Base-by-base conservation (phyloP, 1,140 invertebrate species). In the Drosophila cardini region DNA sequence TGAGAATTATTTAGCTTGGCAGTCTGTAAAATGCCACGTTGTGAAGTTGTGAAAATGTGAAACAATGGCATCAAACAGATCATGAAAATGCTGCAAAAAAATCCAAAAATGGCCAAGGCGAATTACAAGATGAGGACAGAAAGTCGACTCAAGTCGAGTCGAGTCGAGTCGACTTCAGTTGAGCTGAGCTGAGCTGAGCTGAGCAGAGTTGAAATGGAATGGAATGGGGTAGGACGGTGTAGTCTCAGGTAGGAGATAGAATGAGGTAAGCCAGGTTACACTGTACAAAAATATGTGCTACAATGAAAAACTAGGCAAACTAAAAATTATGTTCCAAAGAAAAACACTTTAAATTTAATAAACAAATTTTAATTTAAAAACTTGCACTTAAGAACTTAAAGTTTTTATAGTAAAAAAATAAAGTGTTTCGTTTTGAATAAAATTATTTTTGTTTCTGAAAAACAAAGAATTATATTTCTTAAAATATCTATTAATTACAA, bases 31-130 rank as follows among this genome's bases (percentile, higher is more conserved):
- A 58, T 72, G 70, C 64, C 70, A 56, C 71, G 50, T 53, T 73
- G 71, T 69, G 42, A 69, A 73, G 71, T 73, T 85, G 83, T 87
- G 75, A 85, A 87, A 80, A 86, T 86, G 83, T 75, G 82, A 86
- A 81, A 86, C 83, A 86, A 86, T 87, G 76, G 82, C 62, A 80
- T 60, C 67, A 75, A 74, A 46, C 64, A 80, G 63, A 77, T 77
- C 82, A 85, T 86, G 82, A 69, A 86, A 86, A 79, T 72, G 70
- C 42, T 53, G 65, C 53, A 48, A 52, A 68, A 48, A 48, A 52
- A 68, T 11, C 83, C 84, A 62, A 80, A 89, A 89, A 83, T 83
- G 84, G 84, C 70, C 76, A 89, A 79, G 76, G 72, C 80, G 83
- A 89, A 87, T 89, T 87, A 86, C 63, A 52, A 74, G 56, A 42